Base-by-base conservation (phyloP, 2,113 vertebrate species). In the Chaetodon auriga region DNA sequence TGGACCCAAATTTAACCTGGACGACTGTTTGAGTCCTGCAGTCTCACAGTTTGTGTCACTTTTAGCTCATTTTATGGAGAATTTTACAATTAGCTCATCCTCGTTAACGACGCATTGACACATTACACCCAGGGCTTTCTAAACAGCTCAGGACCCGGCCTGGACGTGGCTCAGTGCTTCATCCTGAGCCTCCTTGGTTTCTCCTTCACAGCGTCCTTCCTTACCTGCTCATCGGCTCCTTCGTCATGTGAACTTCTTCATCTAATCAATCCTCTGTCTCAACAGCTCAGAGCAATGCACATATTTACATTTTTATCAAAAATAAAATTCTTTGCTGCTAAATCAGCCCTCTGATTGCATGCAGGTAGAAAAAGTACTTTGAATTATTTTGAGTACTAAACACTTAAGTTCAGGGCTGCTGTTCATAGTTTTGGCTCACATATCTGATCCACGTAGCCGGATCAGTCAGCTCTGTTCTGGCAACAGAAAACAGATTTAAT, bases 231-330 rank as follows among this genome's bases (percentile, higher is more conserved):
- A 8, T 3, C 61, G n/a, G 36, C 6, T 64, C 7, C 61, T 45
- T 65, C 36, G 6, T 66, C 12, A 35, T 1, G 30, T 30, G 30
- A 51, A 51, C 12, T 15, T 48, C 12, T 14, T 48, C 14, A 49
- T 7, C 0, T 66, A 18, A 16, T 64, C 30, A 36, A 35, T 21
- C 16, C 25, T 65, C 18, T 11, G 23, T n/a, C n/a, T 18, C 48
- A 38, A 21, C 25, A 38, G 16, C 4, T 38, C 7, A 4, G 7
- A 6, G 49, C 43, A 23, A 68, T 48, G 69, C 36, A 69, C 46
- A 23, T 62, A 46, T 69, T 68, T 30, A 30, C 30, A 30, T 30
- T 30, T 60, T 18, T 53, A 61, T 53, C 35, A 46, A 62, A 78
- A 62, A 70, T 36, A 70, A 46, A 58, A 46, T 25, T 30, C 13